Percentiles rank a stretch among this genome's conserved stretches.
Evolutionary conservation across 2,797 vertebrate genomes (phyloP).

Genomic region (Danio jaintianensis): DNA sequence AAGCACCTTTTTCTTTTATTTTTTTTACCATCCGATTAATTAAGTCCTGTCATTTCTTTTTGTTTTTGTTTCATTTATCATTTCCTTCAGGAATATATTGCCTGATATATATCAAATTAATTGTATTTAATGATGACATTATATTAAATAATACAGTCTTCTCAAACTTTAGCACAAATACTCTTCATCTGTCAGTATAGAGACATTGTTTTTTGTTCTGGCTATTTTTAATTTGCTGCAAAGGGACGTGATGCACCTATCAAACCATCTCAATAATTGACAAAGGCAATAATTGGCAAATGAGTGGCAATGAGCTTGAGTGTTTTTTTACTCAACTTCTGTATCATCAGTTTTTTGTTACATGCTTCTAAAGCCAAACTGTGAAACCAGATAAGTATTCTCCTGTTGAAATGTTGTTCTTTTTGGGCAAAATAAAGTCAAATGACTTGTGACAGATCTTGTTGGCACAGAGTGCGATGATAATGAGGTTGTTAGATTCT

Average conservation of each 20-base stretch:
- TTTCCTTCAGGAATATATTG: background rate
- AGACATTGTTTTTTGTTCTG: background rate
- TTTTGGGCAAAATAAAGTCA: slow-evolving; percentile 16
- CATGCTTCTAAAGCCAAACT: background rate
- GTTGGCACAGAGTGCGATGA: slow-evolving; percentile 28
- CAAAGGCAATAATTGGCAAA: slow-evolving; percentile 11
- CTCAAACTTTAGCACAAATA: background rate
- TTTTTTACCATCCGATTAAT: background rate
- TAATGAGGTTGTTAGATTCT: slow-evolving; percentile 31
- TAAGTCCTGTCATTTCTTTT: too few species aligned
- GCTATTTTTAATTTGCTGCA: background rate
- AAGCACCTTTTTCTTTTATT: background rate
- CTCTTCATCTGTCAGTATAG: background rate
- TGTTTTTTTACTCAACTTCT: slow-evolving; percentile 2
- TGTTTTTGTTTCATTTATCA: too few species aligned
- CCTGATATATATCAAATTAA: background rate
- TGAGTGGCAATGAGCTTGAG: too few species aligned
- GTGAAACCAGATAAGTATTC: background rate
- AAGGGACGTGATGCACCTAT: background rate
- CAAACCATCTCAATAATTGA: slow-evolving; percentile 39
- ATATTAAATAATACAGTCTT: slow-evolving; percentile 14
- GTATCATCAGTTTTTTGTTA: background rate
- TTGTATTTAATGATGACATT: background rate
- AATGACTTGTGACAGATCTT: slow-evolving; percentile 42
- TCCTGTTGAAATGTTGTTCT: slow-evolving; percentile 14